These are phyloP conservation scores for Theonella swinhoei DNA, from an alignment of 37 sponge, comb jelly and placozoan species.

Conservation along the genomic window DNA sequence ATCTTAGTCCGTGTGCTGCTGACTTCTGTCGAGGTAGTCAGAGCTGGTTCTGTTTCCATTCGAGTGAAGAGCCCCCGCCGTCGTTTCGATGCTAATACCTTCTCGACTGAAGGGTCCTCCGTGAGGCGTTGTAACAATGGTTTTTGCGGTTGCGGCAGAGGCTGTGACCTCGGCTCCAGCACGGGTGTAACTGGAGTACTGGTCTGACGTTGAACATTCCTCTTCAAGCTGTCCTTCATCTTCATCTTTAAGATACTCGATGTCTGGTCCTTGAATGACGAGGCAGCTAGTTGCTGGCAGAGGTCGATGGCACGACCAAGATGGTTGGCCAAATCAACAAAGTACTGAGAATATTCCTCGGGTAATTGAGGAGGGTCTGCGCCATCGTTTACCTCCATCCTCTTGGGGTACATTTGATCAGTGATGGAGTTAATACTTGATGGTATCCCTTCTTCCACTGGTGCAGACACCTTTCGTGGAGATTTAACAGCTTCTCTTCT, in stretches of 20 bases:
- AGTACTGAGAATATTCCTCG: background rate
- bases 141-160: background rate
- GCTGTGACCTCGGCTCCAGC: background rate
- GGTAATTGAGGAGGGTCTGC: background rate
- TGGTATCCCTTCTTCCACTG: too few relatives aligned
- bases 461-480: too few relatives aligned
- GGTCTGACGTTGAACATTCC: too few relatives aligned
- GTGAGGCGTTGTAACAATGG: too few relatives aligned
- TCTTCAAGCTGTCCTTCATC: background rate
- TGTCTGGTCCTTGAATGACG: constrained; percentile 28
- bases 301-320: constrained; percentile 34
- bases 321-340: constrained; percentile 11
- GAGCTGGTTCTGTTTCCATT: background rate
- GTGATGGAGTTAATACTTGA: background rate
- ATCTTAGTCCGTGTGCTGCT: background rate
- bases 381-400: background rate
- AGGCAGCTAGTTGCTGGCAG: constrained; percentile 47
- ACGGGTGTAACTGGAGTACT: too few relatives aligned
- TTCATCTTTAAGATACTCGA: background rate
- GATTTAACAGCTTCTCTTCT: too few relatives aligned
- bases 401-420: constrained; percentile 35
- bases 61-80: background rate
- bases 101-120: too few relatives aligned
- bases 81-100: too few relatives aligned
- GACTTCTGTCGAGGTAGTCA: too few relatives aligned